These are phyloP conservation scores for Melanogrammus aeglefinus DNA, from an alignment of 2,797 vertebrate genomes.

Conservation along the genomic window DNA sequence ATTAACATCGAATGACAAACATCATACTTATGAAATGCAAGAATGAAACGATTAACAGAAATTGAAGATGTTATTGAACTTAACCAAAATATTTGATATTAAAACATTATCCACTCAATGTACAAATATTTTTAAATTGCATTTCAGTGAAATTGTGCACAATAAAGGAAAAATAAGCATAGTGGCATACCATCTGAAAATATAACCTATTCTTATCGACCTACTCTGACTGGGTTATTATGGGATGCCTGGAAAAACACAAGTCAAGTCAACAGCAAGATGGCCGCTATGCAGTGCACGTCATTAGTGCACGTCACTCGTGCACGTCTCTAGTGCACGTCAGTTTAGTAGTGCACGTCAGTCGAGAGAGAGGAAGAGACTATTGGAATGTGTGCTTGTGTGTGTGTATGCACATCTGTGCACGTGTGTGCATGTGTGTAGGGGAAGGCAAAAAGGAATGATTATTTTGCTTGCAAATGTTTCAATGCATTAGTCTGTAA, in stretches of 20 bases:
- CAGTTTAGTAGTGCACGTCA: no score
- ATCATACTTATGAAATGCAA: background rate
- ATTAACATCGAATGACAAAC: background rate
- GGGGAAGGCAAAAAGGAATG: no score
- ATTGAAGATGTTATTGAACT: background rate
- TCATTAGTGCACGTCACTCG: constrained; percentile 14
- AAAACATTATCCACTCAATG: background rate
- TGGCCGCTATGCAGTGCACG: constrained; percentile 20
- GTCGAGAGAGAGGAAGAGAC: background rate
- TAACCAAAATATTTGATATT: background rate
- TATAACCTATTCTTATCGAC: background rate
- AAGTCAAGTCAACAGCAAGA: background rate
- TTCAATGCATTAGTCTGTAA: background rate
- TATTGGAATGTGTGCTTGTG: background rate
- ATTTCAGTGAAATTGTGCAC: background rate
- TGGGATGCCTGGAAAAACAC: background rate
- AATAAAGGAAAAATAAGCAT: background rate
- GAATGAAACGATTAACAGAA: background rate
- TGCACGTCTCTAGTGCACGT: no score
- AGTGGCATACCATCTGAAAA: background rate
- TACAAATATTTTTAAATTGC: no score
- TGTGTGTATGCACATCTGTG: background rate
- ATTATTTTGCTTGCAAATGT: background rate
- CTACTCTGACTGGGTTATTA: background rate
- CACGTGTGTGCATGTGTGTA: background rate